Evolutionary conservation across 2,888 invertebrate species (phyloP), one percentile per base, ranked within the genome.

Genomic region (Colostygia pectinataria): DNA sequence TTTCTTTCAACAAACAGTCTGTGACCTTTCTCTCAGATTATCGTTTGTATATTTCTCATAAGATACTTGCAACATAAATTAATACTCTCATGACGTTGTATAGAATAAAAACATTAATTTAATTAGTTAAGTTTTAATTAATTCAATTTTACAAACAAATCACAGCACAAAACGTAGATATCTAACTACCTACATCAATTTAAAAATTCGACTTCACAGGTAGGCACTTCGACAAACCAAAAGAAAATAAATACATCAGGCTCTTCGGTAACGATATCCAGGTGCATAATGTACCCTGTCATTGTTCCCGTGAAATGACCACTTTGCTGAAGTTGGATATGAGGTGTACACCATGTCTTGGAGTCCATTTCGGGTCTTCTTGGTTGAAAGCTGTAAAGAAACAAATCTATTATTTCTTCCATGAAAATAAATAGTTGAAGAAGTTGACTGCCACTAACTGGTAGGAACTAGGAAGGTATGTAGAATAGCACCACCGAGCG

Each of bases 321-420:
- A 83, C n/a, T 83, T 76, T 7, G 82, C 66, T 7, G 83, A 70
- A 1, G 68, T 65, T 7, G 80, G 71, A 55, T 80, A 81, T 0
- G 85, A 66, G 1, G 86, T 79, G 41, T 68, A 85, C 10, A 76
- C 70, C 55, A 80, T 63, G 55, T 90, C 89, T 68, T 90, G 89
- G 41, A 90, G 64, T n/a, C 89, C 89, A 59, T 90, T 90, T 36
- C 86, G 68, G 34, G 52, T 60, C 27, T 65, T 78, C 10, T 60
- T 57, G 5, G 43, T 52, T 2, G 66, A 59, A 10, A 53, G 39
- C 12, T 46, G 20, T 20, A 6, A 5, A 20, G 20, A 20, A 20
- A 20, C 20, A 20, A 6, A 20, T n/a, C n/a, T n/a, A n/a, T n/a
- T n/a, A n/a, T n/a, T n/a, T n/a, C n/a, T n/a, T n/a, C n/a, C n/a